Conservation (phyloP, 2,888 invertebrate genomes). For the Zygothrica quintamaculata region DNA sequence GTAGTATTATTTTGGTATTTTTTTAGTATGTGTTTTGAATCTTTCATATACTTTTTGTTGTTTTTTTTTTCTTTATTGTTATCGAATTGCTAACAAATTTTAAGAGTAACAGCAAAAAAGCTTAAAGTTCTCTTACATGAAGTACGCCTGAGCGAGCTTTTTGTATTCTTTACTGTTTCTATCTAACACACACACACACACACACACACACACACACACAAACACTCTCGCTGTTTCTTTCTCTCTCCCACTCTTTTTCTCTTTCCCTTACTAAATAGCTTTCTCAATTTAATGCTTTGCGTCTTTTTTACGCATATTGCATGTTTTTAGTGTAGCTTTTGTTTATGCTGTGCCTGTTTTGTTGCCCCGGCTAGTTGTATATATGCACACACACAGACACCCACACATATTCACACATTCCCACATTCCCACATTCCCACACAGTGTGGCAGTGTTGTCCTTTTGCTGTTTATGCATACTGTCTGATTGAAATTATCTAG, state of each 20-base stretch:
- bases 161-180: background rate
- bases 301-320: too few species aligned
- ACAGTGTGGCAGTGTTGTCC: conserved; percentile 24
- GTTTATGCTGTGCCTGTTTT: conserved; percentile 69
- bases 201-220: too few species aligned
- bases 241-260: background rate
- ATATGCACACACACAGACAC: conserved; percentile 17
- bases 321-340: conserved; percentile 43
- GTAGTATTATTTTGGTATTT: background rate
- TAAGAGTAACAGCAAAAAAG: background rate
- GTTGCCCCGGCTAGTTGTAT: conserved; percentile 62
- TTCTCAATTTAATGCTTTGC: background rate
- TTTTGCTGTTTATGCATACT: conserved; percentile 62
- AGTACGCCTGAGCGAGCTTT: conserved; percentile 1
- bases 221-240: too few species aligned
- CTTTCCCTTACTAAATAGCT: background rate
- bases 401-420: conserved; percentile 6
- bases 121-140: background rate
- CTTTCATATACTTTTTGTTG: background rate
- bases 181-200: too few species aligned
- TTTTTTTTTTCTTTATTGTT: background rate
- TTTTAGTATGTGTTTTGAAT: conserved; percentile 1
- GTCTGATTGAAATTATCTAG: conserved; percentile 64
- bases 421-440: conserved; percentile 1
- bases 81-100: background rate